These are phyloP conservation scores for Cepaea hortensis DNA, from an alignment of 2,888 invertebrate genomes.

Conservation along the genomic window DNA sequence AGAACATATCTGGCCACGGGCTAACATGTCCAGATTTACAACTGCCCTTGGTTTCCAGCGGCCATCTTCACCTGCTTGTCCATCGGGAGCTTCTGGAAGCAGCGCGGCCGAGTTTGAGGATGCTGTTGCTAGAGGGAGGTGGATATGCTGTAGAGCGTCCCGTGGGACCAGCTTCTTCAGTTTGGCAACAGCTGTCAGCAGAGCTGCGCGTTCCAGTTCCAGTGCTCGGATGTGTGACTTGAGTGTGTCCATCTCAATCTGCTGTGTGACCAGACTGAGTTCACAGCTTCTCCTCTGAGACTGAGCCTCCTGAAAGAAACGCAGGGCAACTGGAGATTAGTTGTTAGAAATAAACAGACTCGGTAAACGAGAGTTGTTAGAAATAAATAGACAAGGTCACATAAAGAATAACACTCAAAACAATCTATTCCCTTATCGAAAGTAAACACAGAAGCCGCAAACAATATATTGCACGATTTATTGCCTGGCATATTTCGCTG, in stretches of 20 bases:
- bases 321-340: too few relatives aligned
- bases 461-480: too few relatives aligned
- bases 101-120: not conserved
- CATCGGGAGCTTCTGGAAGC: not conserved
- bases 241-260: slow-evolving; percentile 67
- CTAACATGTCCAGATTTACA: not conserved
- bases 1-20: not conserved
- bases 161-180: slow-evolving; percentile 66
- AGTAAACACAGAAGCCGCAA: too few relatives aligned
- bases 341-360: too few relatives aligned
- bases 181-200: slow-evolving; percentile 69
- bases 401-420: too few relatives aligned
- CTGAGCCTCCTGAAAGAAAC: slow-evolving; percentile 57
- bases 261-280: slow-evolving; percentile 63
- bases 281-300: slow-evolving; percentile 69
- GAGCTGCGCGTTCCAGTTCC: slow-evolving; percentile 73
- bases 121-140: slow-evolving; percentile 54
- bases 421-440: too few relatives aligned
- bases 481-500: too few relatives aligned
- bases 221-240: slow-evolving; percentile 71
- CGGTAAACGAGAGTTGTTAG: too few relatives aligned
- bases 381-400: too few relatives aligned
- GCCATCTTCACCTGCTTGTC: not conserved
- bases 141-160: slow-evolving; percentile 58
- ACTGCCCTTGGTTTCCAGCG: not conserved